Base-by-base conservation (phyloP, 2,113 vertebrate species). In the Platysternon megacephalum region DNA sequence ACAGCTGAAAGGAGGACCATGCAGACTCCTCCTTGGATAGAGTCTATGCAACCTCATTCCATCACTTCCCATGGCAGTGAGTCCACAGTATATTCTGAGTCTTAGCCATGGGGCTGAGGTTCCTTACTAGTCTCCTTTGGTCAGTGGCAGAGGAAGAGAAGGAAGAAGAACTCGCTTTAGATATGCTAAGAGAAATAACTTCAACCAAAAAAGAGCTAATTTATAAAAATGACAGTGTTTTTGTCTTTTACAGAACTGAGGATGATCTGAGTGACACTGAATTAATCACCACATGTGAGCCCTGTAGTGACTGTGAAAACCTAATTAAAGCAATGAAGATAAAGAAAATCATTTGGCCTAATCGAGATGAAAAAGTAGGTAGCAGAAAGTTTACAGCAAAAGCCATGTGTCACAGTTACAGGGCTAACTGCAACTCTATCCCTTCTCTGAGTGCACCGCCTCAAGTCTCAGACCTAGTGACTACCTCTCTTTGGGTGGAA, bases 161-260 rank as follows among this genome's bases (percentile, higher is more conserved):
- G n/a, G 49, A 55, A 56, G 24, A 79, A 21, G 39, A 80, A 88
- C 28, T 49, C 9, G 11, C 29, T 84, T 22, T 53, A 86, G 22
- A 4, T 35, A 35, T 32, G 72, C 82, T 16, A 52, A 84, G 65
- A 42, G 19, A 72, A 86, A 48, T 7, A 81, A n/a, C 79, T 76
- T 26, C 19, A 79, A 28, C 49, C 42, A 22, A 83, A 58, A 87
- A 5, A 56, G 19, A 61, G 3, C 22, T 82, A 4, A 2, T 53
- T 79, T 79, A 39, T 90, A 82, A 82, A 82, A 51, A 84, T 46
- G 78, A n/a, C 83, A 32, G 22, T 11, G 55, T 17, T 91, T 11
- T 28, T 91, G 39, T 61, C 7, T 24, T 13, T 91, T 85, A 85
- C 81, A 96, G 93, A 85, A 84, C 88, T 85, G 81, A 87, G 51